Evolutionary conservation across 1,140 invertebrate species (phyloP).

Genomic region (Cyrtorhinus lividipennis): DNA sequence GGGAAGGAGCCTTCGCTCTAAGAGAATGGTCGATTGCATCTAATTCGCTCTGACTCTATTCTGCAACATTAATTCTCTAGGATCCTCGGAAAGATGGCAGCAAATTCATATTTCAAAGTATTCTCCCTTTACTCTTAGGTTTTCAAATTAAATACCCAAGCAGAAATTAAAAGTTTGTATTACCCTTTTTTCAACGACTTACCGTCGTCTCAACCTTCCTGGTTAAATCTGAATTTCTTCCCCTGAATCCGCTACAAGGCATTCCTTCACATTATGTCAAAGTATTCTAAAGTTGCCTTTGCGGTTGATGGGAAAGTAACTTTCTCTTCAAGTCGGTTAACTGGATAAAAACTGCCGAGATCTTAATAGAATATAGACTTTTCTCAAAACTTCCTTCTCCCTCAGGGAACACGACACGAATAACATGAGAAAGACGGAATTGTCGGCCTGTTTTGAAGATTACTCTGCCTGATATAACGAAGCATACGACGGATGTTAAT

Average conservation of each 20-base stretch:
- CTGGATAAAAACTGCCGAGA: too few relatives aligned
- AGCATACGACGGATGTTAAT: too few relatives aligned
- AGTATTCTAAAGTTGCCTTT: too few relatives aligned
- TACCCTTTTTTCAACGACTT: background rate
- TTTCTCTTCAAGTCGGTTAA: too few relatives aligned
- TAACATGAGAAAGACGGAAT: too few relatives aligned
- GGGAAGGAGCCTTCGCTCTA: background rate
- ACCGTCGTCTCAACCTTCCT: background rate
- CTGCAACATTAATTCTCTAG: background rate
- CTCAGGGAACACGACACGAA: too few relatives aligned
- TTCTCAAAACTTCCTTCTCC: too few relatives aligned
- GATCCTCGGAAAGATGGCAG: background rate
- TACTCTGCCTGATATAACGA: too few relatives aligned
- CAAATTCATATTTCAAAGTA: too few relatives aligned
- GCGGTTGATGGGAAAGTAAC: too few relatives aligned
- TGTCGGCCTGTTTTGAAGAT: too few relatives aligned
- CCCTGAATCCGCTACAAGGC: background rate
- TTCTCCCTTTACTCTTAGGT: background rate
- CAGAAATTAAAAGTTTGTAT: conserved; percentile 8
- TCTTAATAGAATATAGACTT: too few relatives aligned
- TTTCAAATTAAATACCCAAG: background rate
- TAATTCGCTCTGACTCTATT: background rate
- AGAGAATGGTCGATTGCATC: background rate
- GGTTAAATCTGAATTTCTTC: background rate
- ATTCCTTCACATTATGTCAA: background rate